These are phyloP conservation scores for Corvus hawaiiensis DNA, from an alignment of 2,113 vertebrate genomes.

Conservation along the genomic window DNA sequence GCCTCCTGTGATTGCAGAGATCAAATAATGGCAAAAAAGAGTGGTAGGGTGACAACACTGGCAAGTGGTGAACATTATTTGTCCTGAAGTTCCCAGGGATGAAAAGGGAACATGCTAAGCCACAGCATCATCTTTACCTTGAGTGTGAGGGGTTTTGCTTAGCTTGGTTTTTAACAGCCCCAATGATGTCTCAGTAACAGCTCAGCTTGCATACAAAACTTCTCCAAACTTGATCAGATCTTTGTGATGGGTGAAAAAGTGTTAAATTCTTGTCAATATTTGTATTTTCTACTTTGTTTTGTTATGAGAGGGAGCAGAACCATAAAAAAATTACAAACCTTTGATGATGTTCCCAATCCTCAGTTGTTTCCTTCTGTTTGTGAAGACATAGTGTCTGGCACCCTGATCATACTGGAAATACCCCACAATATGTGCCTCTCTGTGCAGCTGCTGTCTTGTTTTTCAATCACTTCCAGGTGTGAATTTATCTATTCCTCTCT, in stretches of 20 bases:
- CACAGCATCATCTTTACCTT: background rate
- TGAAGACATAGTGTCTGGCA: background rate
- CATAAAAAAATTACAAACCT: background rate
- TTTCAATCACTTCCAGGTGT: background rate
- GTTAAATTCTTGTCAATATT: background rate
- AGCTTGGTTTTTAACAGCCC: background rate
- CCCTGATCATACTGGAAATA: background rate
- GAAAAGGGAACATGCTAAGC: background rate
- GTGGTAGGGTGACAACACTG: background rate
- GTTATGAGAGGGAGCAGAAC: background rate
- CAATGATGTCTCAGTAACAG: background rate
- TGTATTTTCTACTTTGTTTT: background rate
- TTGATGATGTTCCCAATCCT: accelerated
- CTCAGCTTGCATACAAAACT: background rate
- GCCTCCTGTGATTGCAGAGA: background rate
- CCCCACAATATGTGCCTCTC: background rate
- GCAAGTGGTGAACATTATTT: background rate
- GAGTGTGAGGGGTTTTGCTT: background rate
- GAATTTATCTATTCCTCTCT: background rate
- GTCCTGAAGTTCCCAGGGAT: background rate
- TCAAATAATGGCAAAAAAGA: background rate
- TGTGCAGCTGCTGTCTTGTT: background rate
- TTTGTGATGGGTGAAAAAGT: background rate
- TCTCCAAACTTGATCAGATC: background rate
- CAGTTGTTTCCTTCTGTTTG: background rate